phyloP scores from a whole-genome alignment of 2,113 vertebrate genomes.

The Clarias gariepinus region DNA sequence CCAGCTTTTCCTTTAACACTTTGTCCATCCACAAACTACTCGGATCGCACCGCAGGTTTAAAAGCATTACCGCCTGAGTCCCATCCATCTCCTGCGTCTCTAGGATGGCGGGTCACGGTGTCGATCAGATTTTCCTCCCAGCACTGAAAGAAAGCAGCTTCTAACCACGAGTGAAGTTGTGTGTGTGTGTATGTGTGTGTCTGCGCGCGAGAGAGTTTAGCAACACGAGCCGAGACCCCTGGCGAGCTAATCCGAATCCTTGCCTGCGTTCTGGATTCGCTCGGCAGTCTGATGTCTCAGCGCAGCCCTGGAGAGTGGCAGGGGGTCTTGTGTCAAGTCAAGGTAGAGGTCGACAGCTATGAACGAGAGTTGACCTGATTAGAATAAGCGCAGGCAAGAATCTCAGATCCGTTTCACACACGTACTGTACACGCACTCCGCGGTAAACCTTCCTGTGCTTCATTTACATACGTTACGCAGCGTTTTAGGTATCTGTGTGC shows the following conservation, averaged over 20 bases:
- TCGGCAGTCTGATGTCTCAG: neutral
- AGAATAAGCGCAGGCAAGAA: slow-evolving; percentile 30
- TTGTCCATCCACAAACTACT: slow-evolving; percentile 28
- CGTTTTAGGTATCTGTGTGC: slow-evolving; percentile 30
- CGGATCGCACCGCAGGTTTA: slow-evolving; percentile 48
- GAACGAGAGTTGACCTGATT: slow-evolving; percentile 49
- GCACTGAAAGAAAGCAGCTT: slow-evolving; percentile 8
- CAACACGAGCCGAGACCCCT: neutral
- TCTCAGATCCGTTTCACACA: slow-evolving; percentile 18
- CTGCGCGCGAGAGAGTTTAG: neutral
- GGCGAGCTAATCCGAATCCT: slow-evolving; percentile 15
- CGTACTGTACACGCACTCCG: neutral
- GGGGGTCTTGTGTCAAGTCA: slow-evolving; percentile 50
- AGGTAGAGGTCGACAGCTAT: slow-evolving; percentile 51
- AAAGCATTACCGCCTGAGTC: slow-evolving; percentile 42
- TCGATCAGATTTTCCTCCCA: slow-evolving; percentile 51
- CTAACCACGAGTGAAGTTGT: slow-evolving; percentile 3
- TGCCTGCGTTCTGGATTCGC: slow-evolving; percentile 3
- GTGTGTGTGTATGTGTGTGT: neutral
- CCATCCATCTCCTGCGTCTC: slow-evolving; percentile 53
- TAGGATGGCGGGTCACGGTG: slow-evolving; percentile 46
- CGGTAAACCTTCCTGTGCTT: slow-evolving; percentile 3
- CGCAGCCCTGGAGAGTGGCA: slow-evolving; percentile 7
- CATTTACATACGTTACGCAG: slow-evolving; percentile 12
- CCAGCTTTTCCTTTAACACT: slow-evolving; percentile 36